These are phyloP conservation scores for Pristionchus entomophagus DNA, from an alignment of 2,888 invertebrate species.

Conservation along the genomic window DNA sequence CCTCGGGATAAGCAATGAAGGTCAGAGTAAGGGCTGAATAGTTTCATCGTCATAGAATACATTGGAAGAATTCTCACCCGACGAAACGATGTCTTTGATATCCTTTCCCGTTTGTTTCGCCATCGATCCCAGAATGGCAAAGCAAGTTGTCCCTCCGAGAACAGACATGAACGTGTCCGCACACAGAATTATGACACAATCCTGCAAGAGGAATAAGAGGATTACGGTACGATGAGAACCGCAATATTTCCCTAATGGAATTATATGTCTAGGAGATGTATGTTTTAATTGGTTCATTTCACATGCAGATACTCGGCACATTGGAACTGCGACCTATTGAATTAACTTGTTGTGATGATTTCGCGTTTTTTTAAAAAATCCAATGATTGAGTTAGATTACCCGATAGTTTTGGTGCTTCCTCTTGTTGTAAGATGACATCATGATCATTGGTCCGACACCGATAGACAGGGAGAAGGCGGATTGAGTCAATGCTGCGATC, in stretches of 20 bases:
- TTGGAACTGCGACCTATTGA: too few relatives aligned
- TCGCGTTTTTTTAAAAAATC: too few relatives aligned
- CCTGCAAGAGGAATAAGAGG: conserved; percentile 54
- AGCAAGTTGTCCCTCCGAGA: conserved; percentile 65
- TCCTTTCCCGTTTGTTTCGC: conserved; percentile 52
- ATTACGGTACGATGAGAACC: too few relatives aligned
- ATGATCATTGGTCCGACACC: conserved; percentile 70
- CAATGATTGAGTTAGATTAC: conserved; percentile 45
- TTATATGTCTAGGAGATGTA: not conserved
- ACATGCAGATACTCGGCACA: not conserved
- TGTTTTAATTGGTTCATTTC: not conserved
- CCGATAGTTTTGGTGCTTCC: conserved; percentile 65
- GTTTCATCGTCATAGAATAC: not conserved
- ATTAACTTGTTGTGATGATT: too few relatives aligned
- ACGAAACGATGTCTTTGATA: conserved; percentile 56
- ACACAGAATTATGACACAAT: conserved; percentile 66
- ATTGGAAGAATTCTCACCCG: conserved; percentile 47
- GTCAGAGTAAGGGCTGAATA: conserved; percentile 77
- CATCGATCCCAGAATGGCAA: conserved; percentile 64
- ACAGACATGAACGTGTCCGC: conserved; percentile 68
- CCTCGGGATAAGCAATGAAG: conserved; percentile 77
- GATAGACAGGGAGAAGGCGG: conserved; percentile 70
- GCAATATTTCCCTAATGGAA: too few relatives aligned
- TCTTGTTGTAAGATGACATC: conserved; percentile 67
- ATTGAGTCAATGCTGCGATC: conserved; percentile 68